Conservation (phyloP, 2,888 invertebrate species). For the Volucella bombylans region DNA sequence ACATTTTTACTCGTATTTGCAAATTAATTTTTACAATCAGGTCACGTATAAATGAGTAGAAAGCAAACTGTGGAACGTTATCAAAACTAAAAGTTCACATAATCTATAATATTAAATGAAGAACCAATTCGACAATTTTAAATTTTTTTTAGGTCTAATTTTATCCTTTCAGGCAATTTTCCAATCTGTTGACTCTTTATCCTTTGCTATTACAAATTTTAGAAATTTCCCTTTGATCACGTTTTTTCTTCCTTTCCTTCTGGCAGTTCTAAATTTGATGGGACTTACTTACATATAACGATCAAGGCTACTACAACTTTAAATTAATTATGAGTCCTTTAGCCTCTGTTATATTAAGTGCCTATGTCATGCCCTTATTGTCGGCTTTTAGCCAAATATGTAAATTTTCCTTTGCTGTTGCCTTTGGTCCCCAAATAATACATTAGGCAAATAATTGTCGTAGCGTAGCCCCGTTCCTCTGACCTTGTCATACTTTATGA, state of each 20-base stretch:
- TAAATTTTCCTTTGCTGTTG: slow-evolving; percentile 4
- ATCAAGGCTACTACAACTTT: slow-evolving; percentile 4
- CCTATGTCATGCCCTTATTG: neutral
- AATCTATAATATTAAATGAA: too few relatives aligned
- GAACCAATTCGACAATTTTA: too few relatives aligned
- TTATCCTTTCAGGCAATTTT: neutral
- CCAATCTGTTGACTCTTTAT: too few relatives aligned
- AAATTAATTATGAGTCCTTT: slow-evolving; percentile 24
- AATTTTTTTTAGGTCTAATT: neutral
- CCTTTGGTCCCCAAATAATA: neutral
- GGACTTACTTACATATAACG: neutral
- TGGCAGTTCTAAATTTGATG: neutral
- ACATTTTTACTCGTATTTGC: too few relatives aligned
- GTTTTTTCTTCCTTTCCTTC: neutral
- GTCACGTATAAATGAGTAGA: too few relatives aligned
- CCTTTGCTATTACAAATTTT: neutral
- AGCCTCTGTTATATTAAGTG: neutral
- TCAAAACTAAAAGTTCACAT: too few relatives aligned
- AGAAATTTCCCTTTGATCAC: neutral
- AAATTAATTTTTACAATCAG: too few relatives aligned
- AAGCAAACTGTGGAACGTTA: too few relatives aligned
- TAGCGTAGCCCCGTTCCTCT: neutral
- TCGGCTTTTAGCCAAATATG: slow-evolving; percentile 29
- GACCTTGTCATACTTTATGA: slow-evolving; percentile 24
- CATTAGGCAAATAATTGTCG: neutral